Evolutionary conservation across 2,888 invertebrate species (phyloP).

Genomic region (Campaea margaritaria): DNA sequence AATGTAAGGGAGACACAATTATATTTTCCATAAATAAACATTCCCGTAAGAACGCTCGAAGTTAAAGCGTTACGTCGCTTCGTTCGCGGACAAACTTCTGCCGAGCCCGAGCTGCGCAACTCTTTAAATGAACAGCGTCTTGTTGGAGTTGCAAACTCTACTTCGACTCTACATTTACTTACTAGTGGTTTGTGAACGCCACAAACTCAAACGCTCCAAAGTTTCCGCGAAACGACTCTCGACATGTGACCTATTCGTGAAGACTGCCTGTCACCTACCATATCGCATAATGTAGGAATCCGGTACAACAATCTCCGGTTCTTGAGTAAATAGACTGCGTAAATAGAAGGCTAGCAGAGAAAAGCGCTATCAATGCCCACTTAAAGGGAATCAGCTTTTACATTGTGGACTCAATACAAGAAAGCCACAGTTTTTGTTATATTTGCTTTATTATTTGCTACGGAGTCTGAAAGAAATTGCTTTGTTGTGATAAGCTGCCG

Average conservation of each 20-base stretch:
- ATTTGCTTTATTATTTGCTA: too few species aligned
- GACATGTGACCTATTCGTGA: constrained; percentile 18
- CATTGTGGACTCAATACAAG: too few species aligned
- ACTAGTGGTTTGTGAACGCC: constrained; percentile 42
- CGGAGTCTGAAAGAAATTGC: too few species aligned
- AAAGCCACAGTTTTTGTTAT: too few species aligned
- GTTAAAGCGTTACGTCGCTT: constrained; percentile 56
- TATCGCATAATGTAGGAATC: neutral
- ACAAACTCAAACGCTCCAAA: constrained; percentile 43
- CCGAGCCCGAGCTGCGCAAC: constrained; percentile 55
- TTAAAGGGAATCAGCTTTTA: too few species aligned
- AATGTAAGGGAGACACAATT: too few species aligned
- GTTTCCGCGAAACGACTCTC: constrained; percentile 25
- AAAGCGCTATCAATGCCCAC: too few species aligned
- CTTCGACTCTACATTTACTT: constrained; percentile 58
- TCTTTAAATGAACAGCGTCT: constrained; percentile 68
- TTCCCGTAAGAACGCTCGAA: constrained; percentile 46
- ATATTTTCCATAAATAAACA: too few species aligned
- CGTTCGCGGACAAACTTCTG: constrained; percentile 57
- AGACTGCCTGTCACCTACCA: neutral
- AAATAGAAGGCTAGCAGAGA: too few species aligned
- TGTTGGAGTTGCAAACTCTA: constrained; percentile 57
- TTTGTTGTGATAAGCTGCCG: too few species aligned
- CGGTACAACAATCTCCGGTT: neutral
- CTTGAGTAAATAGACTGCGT: neutral